Evolutionary conservation across 2,888 invertebrate species (phyloP).

Genomic region (Drosophila paramelanica): DNA sequence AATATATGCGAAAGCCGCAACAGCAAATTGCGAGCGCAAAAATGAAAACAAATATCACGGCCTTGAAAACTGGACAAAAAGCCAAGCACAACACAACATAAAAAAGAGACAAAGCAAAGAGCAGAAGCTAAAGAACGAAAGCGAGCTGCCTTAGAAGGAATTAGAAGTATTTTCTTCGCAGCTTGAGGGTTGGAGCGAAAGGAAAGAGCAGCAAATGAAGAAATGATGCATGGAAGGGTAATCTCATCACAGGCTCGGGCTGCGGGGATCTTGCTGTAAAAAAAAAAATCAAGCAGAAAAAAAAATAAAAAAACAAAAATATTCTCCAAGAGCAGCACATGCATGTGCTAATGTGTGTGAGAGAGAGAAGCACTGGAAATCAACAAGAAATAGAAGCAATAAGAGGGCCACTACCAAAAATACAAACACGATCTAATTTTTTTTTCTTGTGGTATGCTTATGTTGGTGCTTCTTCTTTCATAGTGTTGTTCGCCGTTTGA

Average conservation of each 20-base stretch:
- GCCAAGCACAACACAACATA: conserved; percentile 28
- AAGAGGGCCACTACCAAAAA: conserved; percentile 42
- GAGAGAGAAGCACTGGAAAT: conserved; percentile 28
- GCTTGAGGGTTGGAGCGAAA: conserved; percentile 28
- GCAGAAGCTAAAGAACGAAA: conserved; percentile 31
- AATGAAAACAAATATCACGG: conserved; percentile 63
- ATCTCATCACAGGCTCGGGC: conserved; percentile 42
- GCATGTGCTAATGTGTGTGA: not conserved
- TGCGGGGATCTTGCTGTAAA: conserved; percentile 31
- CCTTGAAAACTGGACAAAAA: conserved; percentile 68
- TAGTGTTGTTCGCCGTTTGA: conserved; percentile 24
- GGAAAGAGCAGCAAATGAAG: conserved; percentile 27
- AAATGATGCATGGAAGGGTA: conserved; percentile 29
- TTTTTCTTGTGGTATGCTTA: conserved; percentile 20
- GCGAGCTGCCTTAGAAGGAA: conserved; percentile 39
- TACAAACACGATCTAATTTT: conserved; percentile 63
- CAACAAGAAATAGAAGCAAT: conserved; percentile 52
- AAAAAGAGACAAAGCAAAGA: conserved; percentile 27
- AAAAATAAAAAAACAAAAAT: conserved; percentile 11
- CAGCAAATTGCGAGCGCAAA: conserved; percentile 28
- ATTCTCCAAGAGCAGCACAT: conserved; percentile 3
- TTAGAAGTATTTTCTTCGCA: conserved; percentile 35
- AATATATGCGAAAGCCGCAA: conserved; percentile 20
- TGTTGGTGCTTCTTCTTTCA: conserved; percentile 21
- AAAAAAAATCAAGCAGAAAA: conserved; percentile 3